These are phyloP conservation scores for Lepidurus couesii DNA, from an alignment of 1,140 invertebrate genomes.

Conservation along the genomic window DNA sequence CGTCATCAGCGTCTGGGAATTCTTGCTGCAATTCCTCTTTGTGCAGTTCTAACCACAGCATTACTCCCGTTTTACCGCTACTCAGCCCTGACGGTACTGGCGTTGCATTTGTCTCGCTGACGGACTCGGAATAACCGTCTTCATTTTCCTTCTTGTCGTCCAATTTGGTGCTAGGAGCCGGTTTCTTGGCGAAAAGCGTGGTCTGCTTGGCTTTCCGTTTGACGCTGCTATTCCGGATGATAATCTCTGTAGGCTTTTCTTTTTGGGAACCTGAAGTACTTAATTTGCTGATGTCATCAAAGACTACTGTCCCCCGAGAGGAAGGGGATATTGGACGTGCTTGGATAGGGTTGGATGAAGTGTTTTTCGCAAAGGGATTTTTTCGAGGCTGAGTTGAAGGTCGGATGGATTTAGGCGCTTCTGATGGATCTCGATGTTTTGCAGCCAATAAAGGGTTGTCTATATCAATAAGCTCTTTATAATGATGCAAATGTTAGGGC, in stretches of 20 bases:
- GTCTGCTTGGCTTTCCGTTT: slow-evolving; percentile 31
- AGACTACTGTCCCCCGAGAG: slow-evolving; percentile 16
- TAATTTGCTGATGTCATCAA: slow-evolving; percentile 7
- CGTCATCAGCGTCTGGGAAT: slow-evolving; percentile 49
- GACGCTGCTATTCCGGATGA: slow-evolving; percentile 21
- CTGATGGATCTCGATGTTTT: neutral
- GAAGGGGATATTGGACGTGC: slow-evolving; percentile 1
- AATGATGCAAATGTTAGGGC: neutral
- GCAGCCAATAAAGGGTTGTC: slow-evolving; percentile 30
- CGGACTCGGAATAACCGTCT: slow-evolving; percentile 39
- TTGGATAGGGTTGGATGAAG: neutral
- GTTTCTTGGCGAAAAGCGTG: slow-evolving; percentile 33
- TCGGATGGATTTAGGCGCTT: neutral
- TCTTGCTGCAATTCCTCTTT: slow-evolving; percentile 51
- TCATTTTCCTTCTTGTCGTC: slow-evolving; percentile 41
- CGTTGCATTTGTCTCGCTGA: slow-evolving; percentile 35
- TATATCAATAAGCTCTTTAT: neutral
- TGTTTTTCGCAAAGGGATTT: slow-evolving; percentile 31
- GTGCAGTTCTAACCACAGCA: slow-evolving; percentile 54
- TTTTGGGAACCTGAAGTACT: neutral
- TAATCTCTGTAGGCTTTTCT: neutral
- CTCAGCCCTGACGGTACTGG: slow-evolving; percentile 28
- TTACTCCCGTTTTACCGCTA: slow-evolving; percentile 47
- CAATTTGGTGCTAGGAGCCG: neutral
- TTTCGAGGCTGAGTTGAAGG: slow-evolving; percentile 24